phyloP scores from a whole-genome alignment of 2,888 invertebrate genomes.

The Amaurobius ferox region DNA sequence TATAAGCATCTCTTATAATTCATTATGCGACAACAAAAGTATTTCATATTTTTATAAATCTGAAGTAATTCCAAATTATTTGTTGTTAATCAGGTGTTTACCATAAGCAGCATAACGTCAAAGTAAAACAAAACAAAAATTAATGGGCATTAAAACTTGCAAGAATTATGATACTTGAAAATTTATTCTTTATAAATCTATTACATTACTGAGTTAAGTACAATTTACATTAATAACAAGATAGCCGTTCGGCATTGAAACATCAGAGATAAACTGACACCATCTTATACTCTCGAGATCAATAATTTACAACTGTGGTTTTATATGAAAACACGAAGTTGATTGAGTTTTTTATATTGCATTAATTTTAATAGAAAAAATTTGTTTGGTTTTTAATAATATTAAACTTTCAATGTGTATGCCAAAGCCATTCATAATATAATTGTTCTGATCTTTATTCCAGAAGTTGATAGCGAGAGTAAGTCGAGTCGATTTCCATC shows the following conservation, averaged over 20 bases:
- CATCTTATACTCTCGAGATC: slow-evolving; percentile 61
- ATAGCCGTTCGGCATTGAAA: background rate
- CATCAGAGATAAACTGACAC: slow-evolving; percentile 50
- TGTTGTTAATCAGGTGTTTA: background rate
- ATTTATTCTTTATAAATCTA: background rate
- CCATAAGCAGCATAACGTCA: background rate
- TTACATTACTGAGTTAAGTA: background rate
- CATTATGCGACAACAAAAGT: background rate
- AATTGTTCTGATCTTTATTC: no score
- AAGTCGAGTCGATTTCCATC: slow-evolving; percentile 40
- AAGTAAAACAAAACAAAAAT: no score
- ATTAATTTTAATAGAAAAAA: no score
- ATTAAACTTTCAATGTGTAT: no score
- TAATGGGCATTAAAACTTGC: no score
- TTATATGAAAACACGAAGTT: no score
- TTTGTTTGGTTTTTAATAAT: no score
- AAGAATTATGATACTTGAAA: background rate
- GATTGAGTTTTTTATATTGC: no score
- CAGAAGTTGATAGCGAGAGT: slow-evolving; percentile 34
- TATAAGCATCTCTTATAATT: background rate
- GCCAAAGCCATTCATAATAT: no score
- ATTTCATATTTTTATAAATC: background rate
- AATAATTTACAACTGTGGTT: background rate
- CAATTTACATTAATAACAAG: background rate
- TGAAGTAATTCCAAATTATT: background rate